Percentiles rank a stretch among this genome's conserved stretches.
phyloP scores from a whole-genome alignment of 2,113 vertebrate genomes.

The Plestiodon gilberti region DNA sequence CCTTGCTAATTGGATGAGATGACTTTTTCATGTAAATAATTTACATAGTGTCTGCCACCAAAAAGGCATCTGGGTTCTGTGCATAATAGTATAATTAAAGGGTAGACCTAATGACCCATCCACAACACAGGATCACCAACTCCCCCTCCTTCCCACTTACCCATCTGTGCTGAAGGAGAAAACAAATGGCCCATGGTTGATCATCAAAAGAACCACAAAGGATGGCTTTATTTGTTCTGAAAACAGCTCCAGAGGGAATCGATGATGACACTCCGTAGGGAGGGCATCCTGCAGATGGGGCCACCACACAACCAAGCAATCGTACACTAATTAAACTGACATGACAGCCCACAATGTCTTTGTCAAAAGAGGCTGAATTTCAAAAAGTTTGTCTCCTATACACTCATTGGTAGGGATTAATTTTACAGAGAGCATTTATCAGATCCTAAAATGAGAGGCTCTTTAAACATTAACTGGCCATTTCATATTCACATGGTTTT shows the following conservation, averaged over 20 bases:
- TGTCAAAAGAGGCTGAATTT: fast-evolving
- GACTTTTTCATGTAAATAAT: conserved; percentile 61
- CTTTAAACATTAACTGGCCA: background rate
- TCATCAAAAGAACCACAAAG: conserved; percentile 20
- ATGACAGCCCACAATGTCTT: background rate
- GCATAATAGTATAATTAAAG: conserved; percentile 30
- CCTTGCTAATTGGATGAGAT: conserved; percentile 45
- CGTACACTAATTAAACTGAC: background rate
- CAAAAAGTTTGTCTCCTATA: conserved; percentile 4
- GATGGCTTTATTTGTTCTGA: background rate
- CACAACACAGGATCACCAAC: conserved; percentile 35
- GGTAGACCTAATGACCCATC: conserved; percentile 42
- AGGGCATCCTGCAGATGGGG: conserved; percentile 47
- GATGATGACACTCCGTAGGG: background rate
- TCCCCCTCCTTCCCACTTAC: fast-evolving
- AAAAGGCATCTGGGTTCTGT: conserved; percentile 63
- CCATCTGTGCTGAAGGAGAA: conserved; percentile 57
- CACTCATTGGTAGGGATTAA: background rate
- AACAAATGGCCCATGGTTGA: conserved; percentile 35
- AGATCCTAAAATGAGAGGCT: background rate
- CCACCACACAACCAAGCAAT: background rate
- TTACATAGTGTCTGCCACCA: conserved; percentile 33
- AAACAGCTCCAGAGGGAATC: conserved; percentile 29
- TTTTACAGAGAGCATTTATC: conserved; percentile 8
- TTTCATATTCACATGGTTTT: background rate